Evolutionary conservation across 2,888 invertebrate species (phyloP).

Genomic region (Sarcophaga rosellei): DNA sequence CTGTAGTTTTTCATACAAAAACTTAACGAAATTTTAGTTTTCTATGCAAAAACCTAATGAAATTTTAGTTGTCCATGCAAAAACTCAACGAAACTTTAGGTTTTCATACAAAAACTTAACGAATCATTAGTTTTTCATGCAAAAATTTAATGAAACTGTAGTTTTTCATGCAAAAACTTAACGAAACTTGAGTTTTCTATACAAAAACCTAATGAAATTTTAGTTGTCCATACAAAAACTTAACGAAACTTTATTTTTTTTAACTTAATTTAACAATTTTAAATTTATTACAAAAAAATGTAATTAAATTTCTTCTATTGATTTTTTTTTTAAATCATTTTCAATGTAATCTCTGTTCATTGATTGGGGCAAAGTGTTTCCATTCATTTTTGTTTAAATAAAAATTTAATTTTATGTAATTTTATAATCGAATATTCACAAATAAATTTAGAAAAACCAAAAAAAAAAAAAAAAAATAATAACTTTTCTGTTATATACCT

Average conservation of each 20-base stretch:
- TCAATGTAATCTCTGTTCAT: too few relatives aligned
- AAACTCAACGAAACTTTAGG: neutral
- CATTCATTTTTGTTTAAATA: too few relatives aligned
- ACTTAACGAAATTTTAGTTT: neutral
- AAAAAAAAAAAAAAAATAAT: neutral
- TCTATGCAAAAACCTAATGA: neutral
- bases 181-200: neutral
- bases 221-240: neutral
- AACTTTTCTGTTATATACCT: neutral
- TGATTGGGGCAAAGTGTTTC: too few relatives aligned
- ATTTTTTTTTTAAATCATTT: too few relatives aligned
- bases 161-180: neutral
- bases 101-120: neutral
- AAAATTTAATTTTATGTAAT: too few relatives aligned
- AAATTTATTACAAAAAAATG: too few relatives aligned
- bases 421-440: too few relatives aligned
- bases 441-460: neutral
- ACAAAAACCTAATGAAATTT: neutral
- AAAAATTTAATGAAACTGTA: neutral
- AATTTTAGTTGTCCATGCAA: neutral
- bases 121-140: neutral
- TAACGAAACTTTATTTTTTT: neutral
- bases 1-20: neutral
- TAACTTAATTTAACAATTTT: too few relatives aligned
- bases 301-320: too few relatives aligned